phyloP scores from a whole-genome alignment of 2,113 vertebrate species.

The Cnemophilus loriae region DNA sequence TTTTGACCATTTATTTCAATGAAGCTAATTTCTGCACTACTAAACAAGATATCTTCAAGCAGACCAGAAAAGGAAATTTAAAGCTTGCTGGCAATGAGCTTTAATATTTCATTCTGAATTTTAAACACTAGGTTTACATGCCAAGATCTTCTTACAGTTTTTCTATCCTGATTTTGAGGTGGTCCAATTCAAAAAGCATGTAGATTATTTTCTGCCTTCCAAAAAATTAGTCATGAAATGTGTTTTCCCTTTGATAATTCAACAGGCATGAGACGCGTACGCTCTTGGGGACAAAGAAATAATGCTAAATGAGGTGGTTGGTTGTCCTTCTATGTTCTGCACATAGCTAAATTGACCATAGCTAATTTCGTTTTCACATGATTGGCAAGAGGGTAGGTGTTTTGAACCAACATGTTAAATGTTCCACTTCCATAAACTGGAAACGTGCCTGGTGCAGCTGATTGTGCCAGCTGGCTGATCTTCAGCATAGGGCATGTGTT shows the following conservation, averaged over 20 bases:
- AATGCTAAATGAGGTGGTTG: not conserved
- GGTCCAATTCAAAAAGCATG: not conserved
- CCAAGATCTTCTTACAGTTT: not conserved
- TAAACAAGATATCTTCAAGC: not conserved
- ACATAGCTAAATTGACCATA: conserved; percentile 12
- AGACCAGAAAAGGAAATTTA: not conserved
- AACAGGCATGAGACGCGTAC: not conserved
- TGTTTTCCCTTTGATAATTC: not conserved
- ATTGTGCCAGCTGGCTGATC: conserved; percentile 57
- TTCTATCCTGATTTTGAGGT: not conserved
- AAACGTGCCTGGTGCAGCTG: conserved; percentile 2
- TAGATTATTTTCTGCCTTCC: not conserved
- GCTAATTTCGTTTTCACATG: conserved; percentile 37
- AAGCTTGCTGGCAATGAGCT: not conserved
- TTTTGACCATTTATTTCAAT: not conserved
- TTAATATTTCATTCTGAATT: conserved; percentile 13
- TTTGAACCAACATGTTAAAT: conserved; percentile 41
- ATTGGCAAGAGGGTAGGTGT: conserved; percentile 8
- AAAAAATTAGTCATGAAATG: not conserved
- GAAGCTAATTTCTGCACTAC: not conserved
- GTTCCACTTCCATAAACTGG: conserved; percentile 38
- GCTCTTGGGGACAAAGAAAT: not conserved
- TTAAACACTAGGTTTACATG: not conserved
- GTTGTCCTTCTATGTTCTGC: conserved; percentile 26
- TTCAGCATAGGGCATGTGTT: not conserved